These are phyloP conservation scores for Brachyptera risi DNA, from an alignment of 2,888 invertebrate species.

Conservation along the genomic window DNA sequence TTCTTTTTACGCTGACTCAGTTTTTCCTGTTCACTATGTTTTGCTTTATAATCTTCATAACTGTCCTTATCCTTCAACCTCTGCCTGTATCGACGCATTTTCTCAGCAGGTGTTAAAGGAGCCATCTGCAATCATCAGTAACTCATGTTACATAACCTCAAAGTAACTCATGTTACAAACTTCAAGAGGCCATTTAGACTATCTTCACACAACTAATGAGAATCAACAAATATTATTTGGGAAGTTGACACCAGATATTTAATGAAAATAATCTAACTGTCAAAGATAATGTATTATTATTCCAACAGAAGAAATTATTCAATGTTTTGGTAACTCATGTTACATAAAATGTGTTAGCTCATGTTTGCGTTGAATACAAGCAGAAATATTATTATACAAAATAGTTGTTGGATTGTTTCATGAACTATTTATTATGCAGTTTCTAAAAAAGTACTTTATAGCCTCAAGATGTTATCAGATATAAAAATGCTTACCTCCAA, in stretches of 20 bases:
- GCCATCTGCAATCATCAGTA: background rate
- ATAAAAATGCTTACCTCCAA: no score
- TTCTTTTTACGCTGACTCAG: background rate
- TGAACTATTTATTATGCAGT: no score
- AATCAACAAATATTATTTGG: no score
- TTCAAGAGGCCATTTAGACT: background rate
- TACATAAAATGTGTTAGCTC: background rate
- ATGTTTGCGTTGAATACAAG: no score
- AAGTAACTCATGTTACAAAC: background rate
- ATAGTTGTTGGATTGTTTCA: no score
- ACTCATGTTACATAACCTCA: background rate
- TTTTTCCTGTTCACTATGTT: background rate
- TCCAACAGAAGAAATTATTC: background rate
- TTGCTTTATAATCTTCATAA: slow-evolving; percentile 11
- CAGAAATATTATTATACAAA: no score
- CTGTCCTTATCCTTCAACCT: background rate
- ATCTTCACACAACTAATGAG: background rate
- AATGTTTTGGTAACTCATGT: background rate
- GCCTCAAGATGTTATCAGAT: no score
- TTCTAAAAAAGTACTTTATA: no score
- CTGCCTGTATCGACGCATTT: background rate
- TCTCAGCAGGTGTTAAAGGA: background rate
- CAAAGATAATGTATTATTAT: no score
- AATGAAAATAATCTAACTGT: no score
- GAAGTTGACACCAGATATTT: no score